Percentiles rank a stretch among this genome's conserved stretches.
Evolutionary conservation across 2,888 invertebrate genomes (phyloP).

Genomic region (Creontiades dilutus): DNA sequence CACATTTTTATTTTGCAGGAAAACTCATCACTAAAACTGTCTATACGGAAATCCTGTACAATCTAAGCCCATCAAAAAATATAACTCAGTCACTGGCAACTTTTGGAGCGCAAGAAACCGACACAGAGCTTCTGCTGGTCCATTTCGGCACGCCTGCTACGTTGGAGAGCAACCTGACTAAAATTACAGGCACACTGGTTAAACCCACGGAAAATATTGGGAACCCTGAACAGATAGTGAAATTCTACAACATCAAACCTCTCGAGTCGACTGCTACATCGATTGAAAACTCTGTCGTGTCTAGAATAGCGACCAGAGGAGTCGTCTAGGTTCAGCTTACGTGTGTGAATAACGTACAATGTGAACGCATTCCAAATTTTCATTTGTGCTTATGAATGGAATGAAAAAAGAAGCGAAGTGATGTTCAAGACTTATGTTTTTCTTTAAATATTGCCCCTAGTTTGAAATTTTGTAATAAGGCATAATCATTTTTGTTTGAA

Average conservation of each 20-base stretch:
- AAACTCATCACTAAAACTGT: conserved; percentile 82
- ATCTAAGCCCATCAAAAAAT: conserved; percentile 84
- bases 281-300: conserved; percentile 83
- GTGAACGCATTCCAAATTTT: too few species aligned
- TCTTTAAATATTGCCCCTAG: too few species aligned
- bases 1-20: conserved; percentile 75
- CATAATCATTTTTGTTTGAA: too few species aligned
- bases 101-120: conserved; percentile 82
- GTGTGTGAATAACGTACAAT: too few species aligned
- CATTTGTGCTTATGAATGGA: too few species aligned
- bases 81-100: conserved; percentile 84
- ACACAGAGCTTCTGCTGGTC: conserved; percentile 80
- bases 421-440: too few species aligned
- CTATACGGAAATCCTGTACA: conserved; percentile 84
- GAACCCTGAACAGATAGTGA: conserved; percentile 75
- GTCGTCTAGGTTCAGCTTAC: conserved; percentile 78
- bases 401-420: too few species aligned
- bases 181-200: conserved; percentile 37
- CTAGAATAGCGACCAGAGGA: conserved; percentile 84
- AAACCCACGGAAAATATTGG: conserved; percentile 55
- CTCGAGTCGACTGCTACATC: conserved; percentile 79
- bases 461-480: too few species aligned
- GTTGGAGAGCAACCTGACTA: background rate
- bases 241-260: conserved; percentile 82
- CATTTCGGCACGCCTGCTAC: conserved; percentile 77